Percentiles rank a stretch among this genome's conserved stretches.
phyloP scores from a whole-genome alignment of 2,888 invertebrate genomes.

The Eurytoma adleriae region DNA sequence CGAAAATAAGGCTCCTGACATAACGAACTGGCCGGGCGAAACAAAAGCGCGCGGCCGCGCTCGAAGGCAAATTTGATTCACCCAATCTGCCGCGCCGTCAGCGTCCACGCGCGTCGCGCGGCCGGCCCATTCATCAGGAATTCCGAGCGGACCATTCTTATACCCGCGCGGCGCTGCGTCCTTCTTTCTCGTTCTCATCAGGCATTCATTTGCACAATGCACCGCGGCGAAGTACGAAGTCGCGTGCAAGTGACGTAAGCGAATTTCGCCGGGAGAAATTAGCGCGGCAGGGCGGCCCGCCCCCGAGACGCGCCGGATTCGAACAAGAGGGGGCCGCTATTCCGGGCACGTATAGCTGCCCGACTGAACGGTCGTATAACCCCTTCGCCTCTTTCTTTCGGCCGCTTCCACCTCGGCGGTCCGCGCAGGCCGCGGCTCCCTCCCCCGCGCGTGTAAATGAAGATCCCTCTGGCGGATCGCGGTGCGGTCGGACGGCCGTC shows the following conservation, averaged over 20 bases:
- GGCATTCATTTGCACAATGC: conserved; percentile 48
- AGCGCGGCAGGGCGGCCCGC: conserved; percentile 5
- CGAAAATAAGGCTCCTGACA: too few species aligned
- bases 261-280: conserved; percentile 46
- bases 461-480: conserved; percentile 21
- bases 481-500: not conserved
- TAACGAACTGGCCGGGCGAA: too few species aligned
- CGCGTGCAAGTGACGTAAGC: conserved; percentile 42
- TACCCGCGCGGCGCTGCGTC: not conserved
- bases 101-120: too few species aligned
- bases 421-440: not conserved
- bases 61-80: not conserved
- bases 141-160: conserved; percentile 7
- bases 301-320: not conserved
- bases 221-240: conserved; percentile 30
- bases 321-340: conserved; percentile 47
- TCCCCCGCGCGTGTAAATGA: conserved; percentile 19
- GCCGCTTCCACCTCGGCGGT: not conserved
- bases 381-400: conserved; percentile 42
- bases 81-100: not conserved
- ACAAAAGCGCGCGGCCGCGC: too few species aligned
- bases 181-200: conserved; percentile 1
- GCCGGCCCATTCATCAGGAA: conserved; percentile 22
- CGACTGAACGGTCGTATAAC: conserved; percentile 60
- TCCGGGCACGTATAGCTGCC: conserved; percentile 60